Evolutionary conservation across 2,797 vertebrate genomes (phyloP).

Genomic region (Neopelma chrysocephalum): DNA sequence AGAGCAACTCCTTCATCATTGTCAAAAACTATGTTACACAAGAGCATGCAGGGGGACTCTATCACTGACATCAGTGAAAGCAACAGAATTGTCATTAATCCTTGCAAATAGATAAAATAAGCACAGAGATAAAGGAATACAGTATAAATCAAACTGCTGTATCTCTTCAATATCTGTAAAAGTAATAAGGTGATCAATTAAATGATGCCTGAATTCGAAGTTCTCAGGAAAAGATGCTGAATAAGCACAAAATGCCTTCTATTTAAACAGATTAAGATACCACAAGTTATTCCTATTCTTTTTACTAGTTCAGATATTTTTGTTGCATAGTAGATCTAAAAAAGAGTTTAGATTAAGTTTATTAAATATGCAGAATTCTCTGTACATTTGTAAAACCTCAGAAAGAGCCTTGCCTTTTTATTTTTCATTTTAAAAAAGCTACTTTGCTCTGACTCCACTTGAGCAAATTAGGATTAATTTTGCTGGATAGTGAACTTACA

Average conservation of each 20-base stretch:
- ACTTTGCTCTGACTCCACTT: not conserved
- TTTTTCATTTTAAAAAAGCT: not conserved
- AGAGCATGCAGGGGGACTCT: not conserved
- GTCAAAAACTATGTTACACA: not conserved
- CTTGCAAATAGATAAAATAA: slow-evolving; percentile 27
- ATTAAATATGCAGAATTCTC: not conserved
- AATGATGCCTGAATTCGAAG: not conserved
- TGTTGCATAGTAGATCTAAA: not conserved
- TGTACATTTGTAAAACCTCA: not conserved
- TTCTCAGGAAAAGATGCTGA: not conserved
- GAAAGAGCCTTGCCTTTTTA: not conserved
- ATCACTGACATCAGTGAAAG: slow-evolving; percentile 18
- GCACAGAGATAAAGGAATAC: slow-evolving; percentile 43
- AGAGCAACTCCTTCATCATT: not conserved
- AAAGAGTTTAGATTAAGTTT: no score
- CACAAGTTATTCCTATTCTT: not conserved
- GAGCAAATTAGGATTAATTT: not conserved
- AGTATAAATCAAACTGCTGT: slow-evolving; percentile 49
- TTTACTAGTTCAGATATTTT: not conserved
- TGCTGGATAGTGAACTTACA: not conserved
- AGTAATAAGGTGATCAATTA: slow-evolving; percentile 41
- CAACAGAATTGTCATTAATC: slow-evolving; percentile 52
- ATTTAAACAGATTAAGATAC: not conserved
- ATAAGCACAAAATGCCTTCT: not conserved
- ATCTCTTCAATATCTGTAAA: slow-evolving; percentile 15